Conservation (phyloP, 2,888 invertebrate species). For the Microctonus brassicae region DNA sequence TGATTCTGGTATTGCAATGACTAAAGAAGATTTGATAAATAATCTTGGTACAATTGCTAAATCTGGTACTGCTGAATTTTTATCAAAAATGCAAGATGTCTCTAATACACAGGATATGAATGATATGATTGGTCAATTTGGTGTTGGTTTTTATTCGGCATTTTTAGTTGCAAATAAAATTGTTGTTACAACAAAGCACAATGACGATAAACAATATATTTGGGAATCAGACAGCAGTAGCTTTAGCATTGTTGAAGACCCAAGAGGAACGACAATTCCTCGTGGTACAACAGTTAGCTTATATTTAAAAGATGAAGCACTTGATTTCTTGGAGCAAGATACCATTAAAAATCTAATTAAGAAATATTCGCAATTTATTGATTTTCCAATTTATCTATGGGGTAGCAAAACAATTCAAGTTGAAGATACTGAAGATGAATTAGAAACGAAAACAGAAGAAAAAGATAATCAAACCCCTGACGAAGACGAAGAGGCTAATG, state of each 20-base stretch:
- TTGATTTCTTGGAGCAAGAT: constrained; percentile 94
- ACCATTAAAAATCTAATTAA: constrained; percentile 91
- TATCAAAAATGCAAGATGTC: constrained; percentile 87
- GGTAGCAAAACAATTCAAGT: constrained; percentile 74
- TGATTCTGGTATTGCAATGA: constrained; percentile 99
- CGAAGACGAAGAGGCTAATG: constrained; percentile 75
- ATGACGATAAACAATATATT: constrained; percentile 93
- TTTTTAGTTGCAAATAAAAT: constrained; percentile 97
- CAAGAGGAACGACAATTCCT: constrained; percentile 90
- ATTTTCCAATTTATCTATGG: constrained; percentile 98
- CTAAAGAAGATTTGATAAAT: constrained; percentile 90
- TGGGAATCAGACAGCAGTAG: constrained; percentile 97
- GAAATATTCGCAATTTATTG: constrained; percentile 99
- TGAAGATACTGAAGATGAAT: constrained; percentile 73
- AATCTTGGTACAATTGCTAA: constrained; percentile 99
- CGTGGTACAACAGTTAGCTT: constrained; percentile 92
- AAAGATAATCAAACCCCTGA: constrained; percentile 70
- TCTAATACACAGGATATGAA: constrained; percentile 80
- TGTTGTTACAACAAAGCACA: constrained; percentile 95
- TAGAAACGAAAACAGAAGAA: constrained; percentile 71
- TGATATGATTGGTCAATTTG: constrained; percentile 99
- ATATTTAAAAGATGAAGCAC: constrained; percentile 96
- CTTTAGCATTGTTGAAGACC: constrained; percentile 93
- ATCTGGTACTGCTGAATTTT: constrained; percentile 96
- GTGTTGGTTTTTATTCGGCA: constrained; percentile 99